phyloP scores from a whole-genome alignment of 2,113 vertebrate species.

The Dicaeum eximium region DNA sequence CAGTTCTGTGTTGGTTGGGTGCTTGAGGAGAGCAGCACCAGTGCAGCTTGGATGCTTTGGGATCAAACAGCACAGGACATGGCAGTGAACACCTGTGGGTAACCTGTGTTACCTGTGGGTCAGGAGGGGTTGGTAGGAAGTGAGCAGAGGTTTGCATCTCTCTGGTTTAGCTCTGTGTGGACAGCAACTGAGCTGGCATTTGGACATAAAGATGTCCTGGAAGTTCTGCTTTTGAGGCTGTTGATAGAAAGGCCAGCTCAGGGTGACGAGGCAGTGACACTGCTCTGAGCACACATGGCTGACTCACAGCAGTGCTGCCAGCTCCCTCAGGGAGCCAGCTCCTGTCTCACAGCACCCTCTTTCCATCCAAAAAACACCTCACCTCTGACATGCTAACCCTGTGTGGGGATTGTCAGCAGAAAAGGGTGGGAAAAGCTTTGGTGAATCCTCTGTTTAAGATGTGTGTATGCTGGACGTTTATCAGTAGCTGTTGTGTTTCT shows the following conservation, averaged over 20 bases:
- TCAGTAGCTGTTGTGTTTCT: not conserved
- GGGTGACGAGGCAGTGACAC: not conserved
- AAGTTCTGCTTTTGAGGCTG: not conserved
- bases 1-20: rapidly evolving
- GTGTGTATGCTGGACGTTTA: rapidly evolving
- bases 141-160: not conserved
- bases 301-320: not conserved
- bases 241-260: not conserved
- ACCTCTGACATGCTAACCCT: not conserved
- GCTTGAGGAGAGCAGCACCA: not conserved
- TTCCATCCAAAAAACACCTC: not conserved
- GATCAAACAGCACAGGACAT: not conserved
- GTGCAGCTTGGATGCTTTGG: rapidly evolving
- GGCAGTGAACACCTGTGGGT: rapidly evolving
- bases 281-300: rapidly evolving
- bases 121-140: not conserved
- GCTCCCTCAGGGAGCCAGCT: not conserved
- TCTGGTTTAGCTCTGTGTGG: not conserved
- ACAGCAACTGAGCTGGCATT: not conserved
- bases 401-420: not conserved
- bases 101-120: too few relatives aligned
- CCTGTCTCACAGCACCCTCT: not conserved
- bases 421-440: not conserved
- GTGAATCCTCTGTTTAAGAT: not conserved
- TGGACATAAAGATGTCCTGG: not conserved